phyloP scores from a whole-genome alignment of 2,888 invertebrate genomes.

The Frankliniella fusca region DNA sequence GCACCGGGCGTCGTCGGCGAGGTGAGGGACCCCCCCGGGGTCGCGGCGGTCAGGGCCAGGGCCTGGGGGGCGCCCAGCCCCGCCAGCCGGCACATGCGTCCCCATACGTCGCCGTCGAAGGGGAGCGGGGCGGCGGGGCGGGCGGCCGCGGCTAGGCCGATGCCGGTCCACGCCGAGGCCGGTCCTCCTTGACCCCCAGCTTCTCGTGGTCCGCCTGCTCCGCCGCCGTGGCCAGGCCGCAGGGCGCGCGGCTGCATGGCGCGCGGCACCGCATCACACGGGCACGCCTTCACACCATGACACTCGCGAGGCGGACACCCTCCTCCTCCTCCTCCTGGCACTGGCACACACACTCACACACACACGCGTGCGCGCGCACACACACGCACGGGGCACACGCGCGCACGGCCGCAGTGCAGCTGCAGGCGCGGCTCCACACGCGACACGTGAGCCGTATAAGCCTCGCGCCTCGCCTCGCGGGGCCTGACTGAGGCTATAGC shows the following conservation, averaged over 20 bases:
- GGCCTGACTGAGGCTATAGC: not conserved
- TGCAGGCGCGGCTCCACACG: not conserved
- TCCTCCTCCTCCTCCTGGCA: no score
- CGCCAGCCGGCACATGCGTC: conserved; percentile 30
- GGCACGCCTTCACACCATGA: not conserved
- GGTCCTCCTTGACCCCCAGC: conserved; percentile 9
- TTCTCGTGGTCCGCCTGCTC: not conserved
- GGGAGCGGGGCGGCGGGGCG: conserved; percentile 15
- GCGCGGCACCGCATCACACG: not conserved
- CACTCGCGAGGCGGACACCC: not conserved
- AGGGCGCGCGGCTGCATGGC: conserved; percentile 13
- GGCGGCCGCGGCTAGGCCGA: not conserved
- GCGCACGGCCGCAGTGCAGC: not conserved
- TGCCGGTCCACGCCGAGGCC: conserved; percentile 1
- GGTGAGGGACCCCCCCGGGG: not conserved
- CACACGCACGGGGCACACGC: not conserved
- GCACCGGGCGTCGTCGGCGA: conserved; percentile 24
- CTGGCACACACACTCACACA: not conserved
- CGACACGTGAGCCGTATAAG: not conserved
- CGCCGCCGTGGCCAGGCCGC: not conserved
- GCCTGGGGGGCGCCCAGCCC: conserved; percentile 30
- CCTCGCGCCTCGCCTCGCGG: not conserved
- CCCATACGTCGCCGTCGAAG: conserved; percentile 29
- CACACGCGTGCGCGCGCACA: not conserved
- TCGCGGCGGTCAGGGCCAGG: conserved; percentile 34